Base-by-base conservation (phyloP, 2,888 invertebrate species). In the Ichneumoninae sp. region DNA sequence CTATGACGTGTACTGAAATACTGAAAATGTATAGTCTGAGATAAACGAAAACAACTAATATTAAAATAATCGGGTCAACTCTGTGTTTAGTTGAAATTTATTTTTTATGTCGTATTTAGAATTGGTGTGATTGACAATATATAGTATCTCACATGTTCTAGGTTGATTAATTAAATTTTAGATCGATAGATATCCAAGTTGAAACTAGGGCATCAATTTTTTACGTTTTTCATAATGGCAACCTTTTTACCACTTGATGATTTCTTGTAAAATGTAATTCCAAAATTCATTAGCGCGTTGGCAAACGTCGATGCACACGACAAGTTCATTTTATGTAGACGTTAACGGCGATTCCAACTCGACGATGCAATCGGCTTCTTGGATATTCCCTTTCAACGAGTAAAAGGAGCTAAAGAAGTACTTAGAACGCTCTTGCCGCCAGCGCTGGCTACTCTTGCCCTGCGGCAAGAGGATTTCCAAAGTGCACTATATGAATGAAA, bases 281-380 rank as follows among this genome's bases (percentile, higher is more conserved):
- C 57, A 40, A 52, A 30, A 16, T 22, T 75, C 16, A 19, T 66
- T 40, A 19, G 19, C 75, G 40, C 80, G 66, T 76, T 69, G 33
- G 72, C 47, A 72, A 19, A 66, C 33, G 52, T 76, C 83, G 71
- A 80, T 78, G 66, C 16, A 33, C 40, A 19, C 70, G 70, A 44
- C 69, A 65, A 79, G 54, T 75, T 74, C 70, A 36, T 71, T 75
- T 83, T 19, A 68, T 44, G 26, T 69, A 74, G 69, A 75, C 40
- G 69, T 75, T 57, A 75, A 66, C 44, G 75, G 54, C 65, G 19
- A 62, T 69, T 68, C 30, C 16, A 60, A 52, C 74, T 65, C 52
- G 57, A 47, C 33, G 65, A 22, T 22, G 65, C 54, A n/a, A 60
- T 83, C 26, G 30, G 33, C 44, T 74, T 75, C 69, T 47, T 30